Evolutionary conservation across 2,888 invertebrate species (phyloP).

Genomic region (Rhagium mordax): DNA sequence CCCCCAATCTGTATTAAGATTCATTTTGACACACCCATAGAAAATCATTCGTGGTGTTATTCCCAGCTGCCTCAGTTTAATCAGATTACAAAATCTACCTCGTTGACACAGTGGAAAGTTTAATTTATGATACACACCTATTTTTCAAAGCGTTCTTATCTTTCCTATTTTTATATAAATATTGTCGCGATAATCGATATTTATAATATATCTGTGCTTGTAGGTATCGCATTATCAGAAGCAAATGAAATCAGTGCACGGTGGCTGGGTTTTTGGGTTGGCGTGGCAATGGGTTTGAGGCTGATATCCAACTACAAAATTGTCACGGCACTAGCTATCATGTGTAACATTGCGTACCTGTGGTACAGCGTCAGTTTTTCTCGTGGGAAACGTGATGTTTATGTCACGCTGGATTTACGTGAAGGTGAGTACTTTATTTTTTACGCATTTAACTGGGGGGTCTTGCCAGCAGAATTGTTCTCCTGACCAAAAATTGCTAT

Average conservation of each 20-base stretch:
- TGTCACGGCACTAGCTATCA: neutral
- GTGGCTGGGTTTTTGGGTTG: neutral
- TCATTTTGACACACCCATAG: too few relatives aligned
- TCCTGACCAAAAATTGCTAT: too few relatives aligned
- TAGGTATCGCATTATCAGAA: conserved; percentile 7
- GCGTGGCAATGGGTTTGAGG: neutral
- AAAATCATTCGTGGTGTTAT: neutral
- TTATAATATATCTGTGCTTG: conserved; percentile 14
- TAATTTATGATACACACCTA: neutral
- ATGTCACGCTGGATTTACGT: neutral
- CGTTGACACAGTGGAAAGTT: neutral
- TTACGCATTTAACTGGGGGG: too few relatives aligned
- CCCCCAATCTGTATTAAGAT: too few relatives aligned
- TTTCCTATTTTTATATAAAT: neutral
- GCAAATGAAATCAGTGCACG: conserved; percentile 12
- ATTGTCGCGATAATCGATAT: neutral
- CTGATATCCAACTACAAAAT: conserved; percentile 19
- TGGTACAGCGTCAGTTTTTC: neutral
- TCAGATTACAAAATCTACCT: too few relatives aligned
- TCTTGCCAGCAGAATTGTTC: too few relatives aligned
- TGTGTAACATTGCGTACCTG: conserved; percentile 9
- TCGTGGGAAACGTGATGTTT: neutral
- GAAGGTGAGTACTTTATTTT: conserved; percentile 8
- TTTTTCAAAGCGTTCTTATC: neutral
- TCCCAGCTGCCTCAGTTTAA: neutral